phyloP scores from a whole-genome alignment of 2,888 invertebrate species.

The Amphipyra berbera region DNA sequence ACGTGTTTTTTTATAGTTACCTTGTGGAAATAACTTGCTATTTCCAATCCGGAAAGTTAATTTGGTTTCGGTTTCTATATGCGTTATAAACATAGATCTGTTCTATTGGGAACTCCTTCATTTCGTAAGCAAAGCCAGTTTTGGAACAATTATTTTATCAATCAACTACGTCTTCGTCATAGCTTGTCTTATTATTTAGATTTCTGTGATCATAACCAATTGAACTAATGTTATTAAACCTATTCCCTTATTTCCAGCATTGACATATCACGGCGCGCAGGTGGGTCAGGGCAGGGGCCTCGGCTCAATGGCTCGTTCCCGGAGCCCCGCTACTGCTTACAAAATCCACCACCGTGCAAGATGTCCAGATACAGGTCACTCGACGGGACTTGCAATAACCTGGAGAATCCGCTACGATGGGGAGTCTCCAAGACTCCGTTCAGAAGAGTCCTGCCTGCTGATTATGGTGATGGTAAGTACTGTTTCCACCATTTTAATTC shows the following conservation, averaged over 20 bases:
- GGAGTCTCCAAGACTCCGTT: slow-evolving; percentile 94
- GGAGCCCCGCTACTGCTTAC: slow-evolving; percentile 74
- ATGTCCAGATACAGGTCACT: slow-evolving; percentile 91
- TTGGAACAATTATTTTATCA: no score
- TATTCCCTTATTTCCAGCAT: slow-evolving; percentile 62
- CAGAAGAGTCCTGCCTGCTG: slow-evolving; percentile 92
- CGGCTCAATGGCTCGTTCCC: slow-evolving; percentile 72
- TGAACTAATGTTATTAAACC: neutral
- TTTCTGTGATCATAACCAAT: no score
- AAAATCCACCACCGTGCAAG: slow-evolving; percentile 74
- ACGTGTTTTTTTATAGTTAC: no score
- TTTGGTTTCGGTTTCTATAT: no score
- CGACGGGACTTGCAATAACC: slow-evolving; percentile 95
- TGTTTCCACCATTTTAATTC: neutral
- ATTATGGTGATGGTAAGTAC: slow-evolving; percentile 93
- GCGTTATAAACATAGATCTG: no score
- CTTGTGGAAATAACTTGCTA: no score
- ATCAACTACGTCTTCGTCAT: no score
- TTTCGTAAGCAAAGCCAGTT: no score
- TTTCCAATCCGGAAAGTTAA: no score
- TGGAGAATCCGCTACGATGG: slow-evolving; percentile 90
- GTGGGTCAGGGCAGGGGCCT: slow-evolving; percentile 78
- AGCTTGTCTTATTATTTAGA: no score
- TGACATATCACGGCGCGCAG: slow-evolving; percentile 60
- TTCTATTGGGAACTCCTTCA: no score